Evolutionary conservation across 2,113 vertebrate genomes (phyloP), one percentile per base, ranked within the genome.

Genomic region (Chaetorhynchus papuensis): DNA sequence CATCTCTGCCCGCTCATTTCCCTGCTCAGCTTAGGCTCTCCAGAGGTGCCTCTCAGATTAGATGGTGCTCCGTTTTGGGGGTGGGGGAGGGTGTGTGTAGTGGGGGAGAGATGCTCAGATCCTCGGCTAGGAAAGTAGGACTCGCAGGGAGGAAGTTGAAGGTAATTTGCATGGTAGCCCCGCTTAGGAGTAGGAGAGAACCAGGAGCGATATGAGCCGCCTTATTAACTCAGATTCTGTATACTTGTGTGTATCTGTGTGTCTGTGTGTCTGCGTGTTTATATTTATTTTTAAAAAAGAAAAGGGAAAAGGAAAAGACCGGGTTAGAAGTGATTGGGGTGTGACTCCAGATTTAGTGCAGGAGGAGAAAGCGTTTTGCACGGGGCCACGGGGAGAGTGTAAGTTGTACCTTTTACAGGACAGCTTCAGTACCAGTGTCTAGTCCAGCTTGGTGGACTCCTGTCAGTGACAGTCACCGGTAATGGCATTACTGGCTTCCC

Each of bases 111-210:
- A 90, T 94, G 41, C 70, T 92, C 3, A 2, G 94, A 95, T 98
- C 24, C 57, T 95, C 24, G 60, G 84, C 41, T 95, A 88, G 42
- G 79, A 96, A 97, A 98, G 94, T 97, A 96, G 91, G 96, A 95
- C 90, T 75, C 4, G 1, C 15, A 92, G 89, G 95, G 91, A 97
- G 89, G 96, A 98, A 98, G 97, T 98, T 98, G 96, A 95, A 97
- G 86, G 68, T 71, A 87, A 98, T 98, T 96, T 97, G 85, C 94
- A 76, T 83, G 81, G 75, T 81, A 50, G 19, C 75, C 50, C 80
- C 0, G 2, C 85, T 97, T 96, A 96, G 93, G 74, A 97, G 80
- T 76, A 35, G 30, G 23, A 90, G 49, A 83, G 30, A 69, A 21
- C 2, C 18, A 9, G 39, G 37, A 93, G 63, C 0, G 0, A 70